Percentiles rank a stretch among this genome's conserved stretches.
These are phyloP conservation scores for Neodiprion fabricii DNA, from an alignment of 1,140 invertebrate species.

Conservation along the genomic window DNA sequence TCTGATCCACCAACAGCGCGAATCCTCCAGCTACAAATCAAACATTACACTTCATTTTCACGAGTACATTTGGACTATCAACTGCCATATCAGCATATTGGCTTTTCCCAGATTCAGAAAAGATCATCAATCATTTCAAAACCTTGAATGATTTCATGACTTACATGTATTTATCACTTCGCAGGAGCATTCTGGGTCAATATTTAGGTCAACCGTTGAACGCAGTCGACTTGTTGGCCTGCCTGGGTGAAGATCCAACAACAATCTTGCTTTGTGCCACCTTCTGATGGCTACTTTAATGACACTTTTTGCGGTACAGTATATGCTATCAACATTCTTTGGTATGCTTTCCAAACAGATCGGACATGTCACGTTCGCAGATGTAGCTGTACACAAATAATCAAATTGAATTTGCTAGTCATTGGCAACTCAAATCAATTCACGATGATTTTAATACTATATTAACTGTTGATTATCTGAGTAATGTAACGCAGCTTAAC, in stretches of 20 bases:
- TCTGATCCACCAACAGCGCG: slow-evolving; percentile 41
- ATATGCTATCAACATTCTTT: slow-evolving; percentile 42
- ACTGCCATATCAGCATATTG: background rate
- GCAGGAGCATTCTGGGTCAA: slow-evolving; percentile 48
- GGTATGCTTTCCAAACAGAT: slow-evolving; percentile 48
- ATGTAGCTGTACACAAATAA: slow-evolving; percentile 7
- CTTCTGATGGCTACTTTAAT: slow-evolving; percentile 52
- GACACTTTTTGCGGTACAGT: slow-evolving; percentile 46
- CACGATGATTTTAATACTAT: too few species aligned
- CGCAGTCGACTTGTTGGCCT: slow-evolving; percentile 37
- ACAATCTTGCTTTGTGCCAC: slow-evolving; percentile 42
- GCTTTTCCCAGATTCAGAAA: too few species aligned
- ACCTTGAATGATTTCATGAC: slow-evolving; percentile 15
- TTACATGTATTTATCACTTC: slow-evolving; percentile 48
- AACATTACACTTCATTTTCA: background rate
- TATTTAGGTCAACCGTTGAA: slow-evolving; percentile 38
- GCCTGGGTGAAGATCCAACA: slow-evolving; percentile 41
- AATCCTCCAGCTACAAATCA: slow-evolving; percentile 46
- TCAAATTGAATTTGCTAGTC: background rate
- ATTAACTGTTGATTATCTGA: too few species aligned
- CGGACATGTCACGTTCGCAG: slow-evolving; percentile 38
- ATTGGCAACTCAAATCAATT: too few species aligned
- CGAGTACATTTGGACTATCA: background rate
- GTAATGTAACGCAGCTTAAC: too few species aligned
- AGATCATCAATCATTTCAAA: too few species aligned